Evolutionary conservation across 2,888 invertebrate genomes (phyloP).

Genomic region (Trachelus troglodyta): DNA sequence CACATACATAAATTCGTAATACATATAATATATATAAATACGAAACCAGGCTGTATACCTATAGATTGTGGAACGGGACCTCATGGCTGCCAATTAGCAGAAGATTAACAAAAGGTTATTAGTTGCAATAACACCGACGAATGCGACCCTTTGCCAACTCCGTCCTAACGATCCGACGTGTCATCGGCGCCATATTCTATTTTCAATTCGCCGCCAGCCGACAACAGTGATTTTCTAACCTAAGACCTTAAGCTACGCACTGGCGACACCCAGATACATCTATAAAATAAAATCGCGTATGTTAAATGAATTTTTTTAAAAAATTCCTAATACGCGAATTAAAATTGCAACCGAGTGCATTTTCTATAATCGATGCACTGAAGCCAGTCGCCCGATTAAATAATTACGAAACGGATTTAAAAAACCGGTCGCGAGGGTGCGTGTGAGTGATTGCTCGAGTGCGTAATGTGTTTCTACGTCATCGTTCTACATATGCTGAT

Average conservation of each 20-base stretch:
- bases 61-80: too few relatives aligned
- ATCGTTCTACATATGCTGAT: not conserved
- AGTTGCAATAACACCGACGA: slow-evolving; percentile 31
- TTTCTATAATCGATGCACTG: not conserved
- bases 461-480: not conserved
- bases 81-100: slow-evolving; percentile 33
- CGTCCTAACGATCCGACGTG: too few relatives aligned
- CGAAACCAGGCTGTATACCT: too few relatives aligned
- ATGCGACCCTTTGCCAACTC: slow-evolving; percentile 21
- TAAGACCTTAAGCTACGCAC: not conserved
- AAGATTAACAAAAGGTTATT: slow-evolving; percentile 41
- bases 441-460: not conserved
- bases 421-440: not conserved
- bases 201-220: not conserved
- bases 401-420: not conserved
- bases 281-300: not conserved
- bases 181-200: too few relatives aligned
- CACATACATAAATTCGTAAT: not conserved
- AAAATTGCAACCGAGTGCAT: not conserved
- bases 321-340: not conserved
- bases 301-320: not conserved
- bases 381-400: not conserved
- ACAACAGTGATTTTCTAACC: not conserved
- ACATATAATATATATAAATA: too few relatives aligned
- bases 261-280: not conserved